Evolutionary conservation across 2,113 vertebrate genomes (phyloP), one percentile per base, ranked within the genome.

Genomic region (Nicator chloris): DNA sequence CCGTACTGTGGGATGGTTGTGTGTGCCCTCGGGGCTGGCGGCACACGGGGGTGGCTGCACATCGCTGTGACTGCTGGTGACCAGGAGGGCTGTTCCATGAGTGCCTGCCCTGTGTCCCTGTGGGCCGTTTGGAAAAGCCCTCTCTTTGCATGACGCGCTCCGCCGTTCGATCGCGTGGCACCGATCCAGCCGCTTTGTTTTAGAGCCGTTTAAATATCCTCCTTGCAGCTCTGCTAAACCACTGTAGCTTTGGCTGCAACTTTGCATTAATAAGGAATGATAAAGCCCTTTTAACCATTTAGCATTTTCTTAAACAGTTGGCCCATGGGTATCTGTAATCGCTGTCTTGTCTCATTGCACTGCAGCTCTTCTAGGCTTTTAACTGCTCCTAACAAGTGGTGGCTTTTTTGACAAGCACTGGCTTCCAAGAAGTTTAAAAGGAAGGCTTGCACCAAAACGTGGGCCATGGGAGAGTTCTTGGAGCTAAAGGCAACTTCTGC

Each of bases 21-120:
- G 3, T 4, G 31, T 49, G 77, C 60, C 28, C 47, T 11, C 5
- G 35, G 35, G 40, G 45, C 60, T 35, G 45, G 27, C 59, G 68
- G 51, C 83, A 33, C 60, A 0, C 42, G 4, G n/a, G 17, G 6
- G 3, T 15, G 59, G 30, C 44, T 30, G 35, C n/a, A 2, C 31
- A 1, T 10, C 4, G 0, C 44, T 0, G 6, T 33, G 69, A 5
- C 8, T 0, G 13, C 1, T 9, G 0, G 2, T 47, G 50, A 2
- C 33, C 30, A 5, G 71, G 13, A 50, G 65, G 44, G 44, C 35
- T 59, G 28, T 15, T 17, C 33, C 57, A 4, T 22, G 17, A 2
- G 3, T 63, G 57, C 44, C 59, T 33, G 2, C 26, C 0, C 1
- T 0, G 47, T 1, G 20, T 79, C 92, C 79, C 95, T 1, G 17